phyloP scores from a whole-genome alignment of 2,888 invertebrate genomes.

The Xestobium rufovillosum region DNA sequence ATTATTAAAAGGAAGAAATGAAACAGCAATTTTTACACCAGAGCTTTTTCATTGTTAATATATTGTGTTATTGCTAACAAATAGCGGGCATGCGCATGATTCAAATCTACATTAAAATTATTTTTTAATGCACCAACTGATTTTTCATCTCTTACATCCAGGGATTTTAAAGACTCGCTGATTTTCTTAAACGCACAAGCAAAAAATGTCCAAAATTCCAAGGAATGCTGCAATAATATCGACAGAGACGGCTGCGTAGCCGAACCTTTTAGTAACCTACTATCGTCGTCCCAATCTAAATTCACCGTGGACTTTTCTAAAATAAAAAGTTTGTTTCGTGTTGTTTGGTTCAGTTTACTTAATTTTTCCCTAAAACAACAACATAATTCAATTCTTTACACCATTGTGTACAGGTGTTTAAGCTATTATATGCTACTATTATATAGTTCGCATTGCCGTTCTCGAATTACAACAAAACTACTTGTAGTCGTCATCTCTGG shows the following conservation, averaged over 20 bases:
- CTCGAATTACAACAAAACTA: too few relatives aligned
- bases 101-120: constrained; percentile 31
- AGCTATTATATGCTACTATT: too few relatives aligned
- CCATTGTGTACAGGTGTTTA: too few relatives aligned
- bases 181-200: constrained; percentile 28
- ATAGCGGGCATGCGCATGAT: constrained; percentile 22
- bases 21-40: too few relatives aligned
- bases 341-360: constrained; percentile 29
- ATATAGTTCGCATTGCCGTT: too few relatives aligned
- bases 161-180: constrained; percentile 25
- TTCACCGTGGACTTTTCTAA: constrained; percentile 31
- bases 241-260: constrained; percentile 35
- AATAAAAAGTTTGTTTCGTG: constrained; percentile 31
- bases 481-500: too few relatives aligned
- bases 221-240: constrained; percentile 31
- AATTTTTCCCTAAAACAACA: constrained; percentile 32
- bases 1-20: too few relatives aligned
- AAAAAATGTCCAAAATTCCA: constrained; percentile 33
- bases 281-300: constrained; percentile 33
- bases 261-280: constrained; percentile 32
- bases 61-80: constrained; percentile 37
- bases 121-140: constrained; percentile 27
- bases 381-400: too few relatives aligned
- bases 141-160: constrained; percentile 30
- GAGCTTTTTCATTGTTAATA: constrained; percentile 31